Percentiles rank a stretch among this genome's conserved stretches.
These are phyloP conservation scores for Rachycentron canadum DNA, from an alignment of 2,797 vertebrate species.

Conservation along the genomic window DNA sequence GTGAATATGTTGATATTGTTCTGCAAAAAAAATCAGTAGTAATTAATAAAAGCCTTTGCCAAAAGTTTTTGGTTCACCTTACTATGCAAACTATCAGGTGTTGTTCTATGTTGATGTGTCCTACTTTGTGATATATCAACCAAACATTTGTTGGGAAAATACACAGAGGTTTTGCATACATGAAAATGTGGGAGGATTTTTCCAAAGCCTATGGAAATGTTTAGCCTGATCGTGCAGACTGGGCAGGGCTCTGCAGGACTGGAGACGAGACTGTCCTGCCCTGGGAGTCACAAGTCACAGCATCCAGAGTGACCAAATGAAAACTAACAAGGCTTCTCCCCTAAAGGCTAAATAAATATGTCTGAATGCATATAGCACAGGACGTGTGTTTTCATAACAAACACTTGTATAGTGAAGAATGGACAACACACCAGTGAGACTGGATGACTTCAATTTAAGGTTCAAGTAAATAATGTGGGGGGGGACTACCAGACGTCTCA, in stretches of 20 bases:
- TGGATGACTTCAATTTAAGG: slow-evolving; percentile 20
- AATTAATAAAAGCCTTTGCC: background rate
- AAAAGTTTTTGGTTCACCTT: background rate
- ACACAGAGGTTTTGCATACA: slow-evolving; percentile 68
- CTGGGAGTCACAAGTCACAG: slow-evolving; percentile 32
- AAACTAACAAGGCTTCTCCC: slow-evolving; percentile 20
- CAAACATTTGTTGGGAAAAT: slow-evolving; percentile 30
- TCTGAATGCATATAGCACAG: background rate
- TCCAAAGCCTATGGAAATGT: slow-evolving; percentile 75
- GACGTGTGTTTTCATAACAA: slow-evolving; percentile 34
- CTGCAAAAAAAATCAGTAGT: background rate
- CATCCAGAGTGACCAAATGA: slow-evolving; percentile 16
- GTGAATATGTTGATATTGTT: background rate
- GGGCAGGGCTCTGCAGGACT: slow-evolving; percentile 19
- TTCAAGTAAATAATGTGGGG: slow-evolving; percentile 27
- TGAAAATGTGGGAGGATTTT: slow-evolving; percentile 66
- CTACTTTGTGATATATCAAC: slow-evolving; percentile 1
- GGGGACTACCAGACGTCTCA: slow-evolving; percentile 37
- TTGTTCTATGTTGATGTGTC: background rate
- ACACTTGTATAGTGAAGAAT: slow-evolving; percentile 21
- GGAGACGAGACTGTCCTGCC: slow-evolving; percentile 7
- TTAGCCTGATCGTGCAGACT: slow-evolving; percentile 2
- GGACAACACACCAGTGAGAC: slow-evolving; percentile 23
- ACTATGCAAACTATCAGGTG: background rate
- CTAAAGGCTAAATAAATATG: slow-evolving; percentile 9